Percentiles rank a stretch among this genome's conserved stretches.
phyloP scores from a whole-genome alignment of 2,888 invertebrate species.

The Lordiphosa andalusiaca region DNA sequence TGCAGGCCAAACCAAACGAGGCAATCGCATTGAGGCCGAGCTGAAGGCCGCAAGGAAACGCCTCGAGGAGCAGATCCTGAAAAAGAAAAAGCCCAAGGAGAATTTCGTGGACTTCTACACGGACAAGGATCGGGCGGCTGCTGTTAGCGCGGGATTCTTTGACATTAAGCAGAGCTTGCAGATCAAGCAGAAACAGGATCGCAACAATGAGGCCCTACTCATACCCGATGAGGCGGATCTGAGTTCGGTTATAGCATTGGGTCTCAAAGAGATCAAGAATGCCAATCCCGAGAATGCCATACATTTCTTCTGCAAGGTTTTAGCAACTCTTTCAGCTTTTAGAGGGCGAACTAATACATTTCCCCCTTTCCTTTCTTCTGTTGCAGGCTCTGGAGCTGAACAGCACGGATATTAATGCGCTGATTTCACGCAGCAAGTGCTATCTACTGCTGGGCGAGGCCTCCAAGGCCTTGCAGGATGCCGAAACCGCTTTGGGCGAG shows the following conservation, averaged over 20 bases:
- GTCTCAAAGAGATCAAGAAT: conserved; percentile 87
- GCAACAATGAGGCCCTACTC: conserved; percentile 84
- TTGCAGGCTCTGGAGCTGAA: conserved; percentile 93
- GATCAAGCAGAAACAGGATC: conserved; percentile 89
- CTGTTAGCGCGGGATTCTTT: conserved; percentile 87
- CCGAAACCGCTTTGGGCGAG: conserved; percentile 88
- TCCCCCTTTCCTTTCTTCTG: conserved; percentile 15
- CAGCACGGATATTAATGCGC: conserved; percentile 90
- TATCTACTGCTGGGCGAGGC: conserved; percentile 92
- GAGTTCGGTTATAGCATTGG: conserved; percentile 87
- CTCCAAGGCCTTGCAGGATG: conserved; percentile 87
- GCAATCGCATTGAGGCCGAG: conserved; percentile 73
- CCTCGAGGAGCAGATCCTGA: conserved; percentile 69
- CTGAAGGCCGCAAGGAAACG: conserved; percentile 67
- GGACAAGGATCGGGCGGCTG: conserved; percentile 94
- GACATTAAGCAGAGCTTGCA: conserved; percentile 93
- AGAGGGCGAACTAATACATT: neutral
- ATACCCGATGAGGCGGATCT: conserved; percentile 90
- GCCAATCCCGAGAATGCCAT: conserved; percentile 88
- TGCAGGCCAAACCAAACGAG: conserved; percentile 45
- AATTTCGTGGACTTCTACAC: conserved; percentile 89
- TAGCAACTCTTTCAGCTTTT: neutral
- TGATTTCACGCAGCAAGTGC: conserved; percentile 94
- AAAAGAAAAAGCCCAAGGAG: conserved; percentile 77
- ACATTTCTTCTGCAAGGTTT: conserved; percentile 88